These are phyloP conservation scores for Gymnorhina tibicen DNA, from an alignment of 2,113 vertebrate genomes.

Conservation along the genomic window DNA sequence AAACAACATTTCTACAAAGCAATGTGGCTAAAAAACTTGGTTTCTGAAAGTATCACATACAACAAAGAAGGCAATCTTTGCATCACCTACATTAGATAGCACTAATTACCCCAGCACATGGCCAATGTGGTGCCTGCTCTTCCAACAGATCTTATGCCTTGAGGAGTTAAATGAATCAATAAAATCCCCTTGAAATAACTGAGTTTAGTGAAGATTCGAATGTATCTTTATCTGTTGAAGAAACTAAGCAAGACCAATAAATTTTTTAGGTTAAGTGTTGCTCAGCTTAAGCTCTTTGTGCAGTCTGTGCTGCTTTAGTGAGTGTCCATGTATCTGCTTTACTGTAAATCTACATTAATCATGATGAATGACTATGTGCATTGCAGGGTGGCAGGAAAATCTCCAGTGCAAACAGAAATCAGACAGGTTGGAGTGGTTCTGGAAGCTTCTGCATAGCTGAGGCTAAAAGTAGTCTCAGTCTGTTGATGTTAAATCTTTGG, in stretches of 20 bases:
- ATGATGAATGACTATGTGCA: not conserved
- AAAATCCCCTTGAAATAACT: not conserved
- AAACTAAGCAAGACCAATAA: not conserved
- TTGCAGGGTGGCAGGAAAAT: conserved; percentile 15
- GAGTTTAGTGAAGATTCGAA: not conserved
- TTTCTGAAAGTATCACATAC: not conserved
- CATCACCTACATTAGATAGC: not conserved
- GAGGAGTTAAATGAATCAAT: not conserved
- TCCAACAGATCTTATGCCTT: not conserved
- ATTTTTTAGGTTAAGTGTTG: not conserved
- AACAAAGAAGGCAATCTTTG: not conserved
- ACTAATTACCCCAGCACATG: not conserved
- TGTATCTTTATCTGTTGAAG: not conserved
- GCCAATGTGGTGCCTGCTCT: not conserved
- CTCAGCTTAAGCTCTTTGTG: not conserved
- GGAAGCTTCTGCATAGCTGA: not conserved
- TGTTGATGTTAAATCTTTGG: conserved; percentile 28
- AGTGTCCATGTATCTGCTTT: not conserved
- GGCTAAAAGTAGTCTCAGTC: conserved; percentile 28
- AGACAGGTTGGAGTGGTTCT: conserved; percentile 47
- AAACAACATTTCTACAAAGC: not conserved
- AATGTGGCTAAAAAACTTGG: not conserved
- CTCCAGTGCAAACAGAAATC: conserved; percentile 40
- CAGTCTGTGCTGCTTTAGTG: not conserved
- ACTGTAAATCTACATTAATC: conserved; percentile 16